A percentile compares a stretch with the other conserved stretches of the same genome.
Evolutionary conservation across 2,113 vertebrate genomes (phyloP).

Genomic region (Actenoides lindsayi): DNA sequence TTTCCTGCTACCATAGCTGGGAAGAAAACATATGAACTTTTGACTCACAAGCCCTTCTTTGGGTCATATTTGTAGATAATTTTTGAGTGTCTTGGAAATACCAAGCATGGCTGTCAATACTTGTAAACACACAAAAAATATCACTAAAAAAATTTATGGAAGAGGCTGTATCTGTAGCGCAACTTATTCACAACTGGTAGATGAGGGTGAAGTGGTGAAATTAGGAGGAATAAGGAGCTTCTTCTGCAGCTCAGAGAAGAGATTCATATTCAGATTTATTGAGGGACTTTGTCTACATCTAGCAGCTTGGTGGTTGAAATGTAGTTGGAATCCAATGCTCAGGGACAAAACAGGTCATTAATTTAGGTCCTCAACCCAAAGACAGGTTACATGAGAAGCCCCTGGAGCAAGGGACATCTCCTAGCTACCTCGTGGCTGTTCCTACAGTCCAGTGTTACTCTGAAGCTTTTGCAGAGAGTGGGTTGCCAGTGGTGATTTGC

Average conservation of each 20-base stretch:
- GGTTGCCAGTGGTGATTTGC: background rate
- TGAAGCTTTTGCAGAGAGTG: background rate
- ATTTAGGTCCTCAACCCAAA: background rate
- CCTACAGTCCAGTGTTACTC: rapidly evolving
- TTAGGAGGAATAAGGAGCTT: background rate
- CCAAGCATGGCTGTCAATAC: background rate
- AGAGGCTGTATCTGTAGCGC: background rate
- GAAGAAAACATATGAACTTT: background rate
- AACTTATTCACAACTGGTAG: background rate
- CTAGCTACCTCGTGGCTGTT: background rate
- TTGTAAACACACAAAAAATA: background rate
- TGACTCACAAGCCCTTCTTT: background rate
- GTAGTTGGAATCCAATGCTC: background rate
- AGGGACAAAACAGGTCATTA: background rate
- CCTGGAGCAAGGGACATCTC: background rate
- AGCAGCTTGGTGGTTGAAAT: background rate
- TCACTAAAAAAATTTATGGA: background rate
- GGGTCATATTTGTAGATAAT: background rate
- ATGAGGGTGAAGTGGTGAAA: background rate
- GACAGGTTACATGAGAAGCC: background rate
- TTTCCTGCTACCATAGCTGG: background rate
- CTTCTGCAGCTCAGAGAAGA: background rate
- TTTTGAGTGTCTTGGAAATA: background rate
- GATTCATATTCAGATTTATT: background rate
- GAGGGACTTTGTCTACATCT: background rate